Evolutionary conservation across 2,113 vertebrate genomes (phyloP).

Genomic region (Cyanoramphus novaezelandiae): DNA sequence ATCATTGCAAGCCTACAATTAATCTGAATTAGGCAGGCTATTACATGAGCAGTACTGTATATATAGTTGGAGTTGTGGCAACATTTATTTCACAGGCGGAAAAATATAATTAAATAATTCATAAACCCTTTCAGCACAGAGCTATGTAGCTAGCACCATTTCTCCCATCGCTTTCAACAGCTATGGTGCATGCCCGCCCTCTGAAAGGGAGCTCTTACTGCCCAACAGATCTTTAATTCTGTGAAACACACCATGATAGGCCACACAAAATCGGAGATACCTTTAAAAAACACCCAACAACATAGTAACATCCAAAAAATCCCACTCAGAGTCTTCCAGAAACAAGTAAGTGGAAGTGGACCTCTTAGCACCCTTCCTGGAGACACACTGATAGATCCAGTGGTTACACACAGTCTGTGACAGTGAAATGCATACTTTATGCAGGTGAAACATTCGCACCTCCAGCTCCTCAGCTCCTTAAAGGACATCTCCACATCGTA

Average conservation of each 20-base stretch:
- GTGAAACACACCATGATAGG: neutral
- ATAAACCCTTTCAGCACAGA: neutral
- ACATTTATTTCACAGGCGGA: neutral
- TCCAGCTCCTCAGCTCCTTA: neutral
- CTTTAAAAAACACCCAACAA: neutral
- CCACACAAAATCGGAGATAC: conserved; percentile 44
- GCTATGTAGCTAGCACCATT: neutral
- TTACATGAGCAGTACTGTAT: conserved; percentile 13
- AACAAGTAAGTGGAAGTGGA: conserved; percentile 17
- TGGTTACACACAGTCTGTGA: neutral
- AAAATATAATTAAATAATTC: neutral
- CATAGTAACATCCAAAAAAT: neutral
- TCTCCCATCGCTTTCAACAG: neutral
- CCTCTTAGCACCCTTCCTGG: conserved; percentile 17
- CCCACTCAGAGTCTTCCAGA: neutral
- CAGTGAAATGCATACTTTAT: neutral
- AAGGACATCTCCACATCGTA: neutral
- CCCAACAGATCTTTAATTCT: conserved; percentile 16
- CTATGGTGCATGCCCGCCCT: rapidly evolving
- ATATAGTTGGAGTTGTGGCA: neutral
- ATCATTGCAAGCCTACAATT: conserved; percentile 42
- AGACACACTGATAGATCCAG: neutral
- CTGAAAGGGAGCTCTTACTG: neutral
- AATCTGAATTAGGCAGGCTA: conserved; percentile 66
- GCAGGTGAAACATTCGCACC: neutral